phyloP scores from a whole-genome alignment of 2,888 invertebrate species.

The Magallana nippona region DNA sequence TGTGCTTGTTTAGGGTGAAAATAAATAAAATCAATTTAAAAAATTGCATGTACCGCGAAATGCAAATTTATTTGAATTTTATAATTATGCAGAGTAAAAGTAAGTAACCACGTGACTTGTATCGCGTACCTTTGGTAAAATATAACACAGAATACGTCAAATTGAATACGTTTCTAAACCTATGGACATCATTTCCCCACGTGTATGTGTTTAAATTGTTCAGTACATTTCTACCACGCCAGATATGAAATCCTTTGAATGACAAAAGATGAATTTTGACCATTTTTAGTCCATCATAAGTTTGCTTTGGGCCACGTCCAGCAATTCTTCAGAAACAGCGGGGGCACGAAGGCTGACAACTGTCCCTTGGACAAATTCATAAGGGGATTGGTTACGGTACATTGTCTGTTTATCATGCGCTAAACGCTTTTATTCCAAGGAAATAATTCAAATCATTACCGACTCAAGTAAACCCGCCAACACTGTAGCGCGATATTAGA shows the following conservation, averaged over 20 bases:
- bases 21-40: too few relatives aligned
- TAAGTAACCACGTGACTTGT: too few relatives aligned
- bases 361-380: conserved; percentile 33
- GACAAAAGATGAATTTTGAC: not conserved
- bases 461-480: conserved; percentile 3
- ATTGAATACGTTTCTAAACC: too few relatives aligned
- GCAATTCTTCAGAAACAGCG: conserved; percentile 15
- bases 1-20: too few relatives aligned
- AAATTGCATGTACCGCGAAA: too few relatives aligned
- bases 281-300: conserved; percentile 30
- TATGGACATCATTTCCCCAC: not conserved
- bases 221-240: too few relatives aligned
- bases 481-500: conserved; percentile 32
- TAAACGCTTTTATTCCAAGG: conserved; percentile 36
- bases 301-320: not conserved
- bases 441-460: conserved; percentile 37
- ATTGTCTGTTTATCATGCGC: conserved; percentile 39
- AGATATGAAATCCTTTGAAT: not conserved
- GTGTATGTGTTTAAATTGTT: not conserved
- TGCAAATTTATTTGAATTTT: too few relatives aligned
- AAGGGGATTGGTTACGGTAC: conserved; percentile 41
- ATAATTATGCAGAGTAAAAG: too few relatives aligned
- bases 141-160: too few relatives aligned
- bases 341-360: not conserved
- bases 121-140: too few relatives aligned